Base-by-base conservation (phyloP, 2,113 vertebrate species). In the Hippocampus comes region DNA sequence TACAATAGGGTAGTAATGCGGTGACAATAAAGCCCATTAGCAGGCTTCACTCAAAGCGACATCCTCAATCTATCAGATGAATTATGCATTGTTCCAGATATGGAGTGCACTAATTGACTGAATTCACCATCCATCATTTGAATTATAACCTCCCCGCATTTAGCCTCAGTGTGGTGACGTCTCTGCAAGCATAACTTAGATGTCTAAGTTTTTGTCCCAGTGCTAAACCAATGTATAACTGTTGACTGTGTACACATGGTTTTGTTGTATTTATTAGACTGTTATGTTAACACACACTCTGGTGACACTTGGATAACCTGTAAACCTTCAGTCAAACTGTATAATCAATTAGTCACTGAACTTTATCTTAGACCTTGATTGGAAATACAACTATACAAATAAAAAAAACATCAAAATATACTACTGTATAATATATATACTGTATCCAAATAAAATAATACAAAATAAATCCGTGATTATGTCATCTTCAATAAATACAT, bases 41-140 rank as follows among this genome's bases (percentile, higher is more conserved):
- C 70, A 57, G 78, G 83, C 86, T 85, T 91, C 79, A 74, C 87
- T 89, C 85, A 88, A 90, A 89, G 82, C 85, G 85, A 85, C 84
- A 88, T 81, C 75, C 78, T 74, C 77, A 82, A 82, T 91, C 83
- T 90, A 86, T 86, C 89, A 76, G 69, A 90, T 91, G 74, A 91
- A 90, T 92, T 85, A 91, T 93, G 86, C 88, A 93, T 91, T 79
- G 84, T 85, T 88, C 83, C 90, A 83, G 77, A 88, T 84, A 84
- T 78, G 76, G 80, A 85, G 81, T 80, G 80, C 80, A 78, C 80
- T 89, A 85, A 79, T 87, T 75, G 82, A 89, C 76, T 82, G 74
- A 68, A 75, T 80, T 25, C 42, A 2, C 65, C 76, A 89, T 92
- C 84, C 76, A 88, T 92, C 88, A 83, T 66, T 71, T 73, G 72